phyloP scores from a whole-genome alignment of 2,888 invertebrate genomes.

The Erannis defoliaria region DNA sequence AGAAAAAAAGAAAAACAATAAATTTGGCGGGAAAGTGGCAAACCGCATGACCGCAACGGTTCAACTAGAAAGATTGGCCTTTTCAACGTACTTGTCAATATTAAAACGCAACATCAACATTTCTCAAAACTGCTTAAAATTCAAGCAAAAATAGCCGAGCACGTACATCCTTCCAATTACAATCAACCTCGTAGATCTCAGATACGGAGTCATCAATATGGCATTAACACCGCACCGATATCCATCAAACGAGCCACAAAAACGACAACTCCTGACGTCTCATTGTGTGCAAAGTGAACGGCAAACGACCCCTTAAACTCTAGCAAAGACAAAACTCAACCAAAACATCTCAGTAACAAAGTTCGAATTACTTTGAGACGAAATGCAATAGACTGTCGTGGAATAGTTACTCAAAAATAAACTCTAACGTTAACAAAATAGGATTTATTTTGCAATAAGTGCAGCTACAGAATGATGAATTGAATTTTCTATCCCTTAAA shows the following conservation, averaged over 20 bases:
- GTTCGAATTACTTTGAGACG: conserved; percentile 6
- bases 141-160: conserved; percentile 24
- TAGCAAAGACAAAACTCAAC: conserved; percentile 46
- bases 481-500: conserved; percentile 19
- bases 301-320: conserved; percentile 62
- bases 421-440: conserved; percentile 33
- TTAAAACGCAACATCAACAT: not conserved
- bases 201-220: conserved; percentile 60
- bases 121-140: conserved; percentile 19
- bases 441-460: conserved; percentile 22
- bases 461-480: conserved; percentile 35
- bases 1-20: too few species aligned
- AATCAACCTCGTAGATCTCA: conserved; percentile 36
- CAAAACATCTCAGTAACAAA: conserved; percentile 29
- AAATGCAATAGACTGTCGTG: conserved; percentile 1
- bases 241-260: conserved; percentile 68
- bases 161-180: conserved; percentile 45
- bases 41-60: too few species aligned
- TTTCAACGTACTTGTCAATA: not conserved
- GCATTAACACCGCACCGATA: conserved; percentile 66
- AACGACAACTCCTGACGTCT: conserved; percentile 65
- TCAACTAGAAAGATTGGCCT: not conserved
- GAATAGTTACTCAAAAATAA: conserved; percentile 28
- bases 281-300: conserved; percentile 71
- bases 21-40: too few species aligned